Percentiles rank a stretch among this genome's conserved stretches.
Evolutionary conservation across 2,797 vertebrate species (phyloP).

Genomic region (Rhincodon typus): DNA sequence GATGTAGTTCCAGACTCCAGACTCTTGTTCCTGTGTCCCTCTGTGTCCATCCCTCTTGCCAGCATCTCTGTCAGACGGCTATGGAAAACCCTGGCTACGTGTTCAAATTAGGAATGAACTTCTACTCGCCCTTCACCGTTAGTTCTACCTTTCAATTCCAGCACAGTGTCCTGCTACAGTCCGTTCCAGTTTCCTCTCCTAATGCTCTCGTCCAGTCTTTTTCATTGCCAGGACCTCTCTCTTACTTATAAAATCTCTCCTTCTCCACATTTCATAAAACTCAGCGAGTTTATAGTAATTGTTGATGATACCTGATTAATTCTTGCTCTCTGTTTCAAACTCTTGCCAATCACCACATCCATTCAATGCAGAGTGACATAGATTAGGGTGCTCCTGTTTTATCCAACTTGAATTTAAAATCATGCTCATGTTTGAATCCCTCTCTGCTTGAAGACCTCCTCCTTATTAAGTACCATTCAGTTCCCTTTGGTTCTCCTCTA

Average conservation of each 20-base stretch:
- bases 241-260: not conserved
- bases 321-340: not conserved
- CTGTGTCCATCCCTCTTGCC: not conserved
- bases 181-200: not conserved
- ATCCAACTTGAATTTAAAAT: not conserved
- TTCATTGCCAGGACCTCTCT: not conserved
- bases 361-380: not conserved
- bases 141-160: not conserved
- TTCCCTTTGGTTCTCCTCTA: not conserved
- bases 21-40: not conserved
- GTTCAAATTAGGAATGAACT: not conserved
- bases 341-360: not conserved
- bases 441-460: not conserved
- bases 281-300: not conserved
- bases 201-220: not conserved
- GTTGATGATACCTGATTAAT: not conserved
- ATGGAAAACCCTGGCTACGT: not conserved
- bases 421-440: not conserved
- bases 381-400: not conserved
- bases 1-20: not conserved
- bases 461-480: too few species aligned
- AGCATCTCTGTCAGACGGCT: not conserved
- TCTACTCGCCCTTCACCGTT: not conserved
- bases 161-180: not conserved
- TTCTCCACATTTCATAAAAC: not conserved